Evolutionary conservation across 2,113 vertebrate species (phyloP), one percentile per base, ranked within the genome.

Genomic region (Himantopus leucocephalus): DNA sequence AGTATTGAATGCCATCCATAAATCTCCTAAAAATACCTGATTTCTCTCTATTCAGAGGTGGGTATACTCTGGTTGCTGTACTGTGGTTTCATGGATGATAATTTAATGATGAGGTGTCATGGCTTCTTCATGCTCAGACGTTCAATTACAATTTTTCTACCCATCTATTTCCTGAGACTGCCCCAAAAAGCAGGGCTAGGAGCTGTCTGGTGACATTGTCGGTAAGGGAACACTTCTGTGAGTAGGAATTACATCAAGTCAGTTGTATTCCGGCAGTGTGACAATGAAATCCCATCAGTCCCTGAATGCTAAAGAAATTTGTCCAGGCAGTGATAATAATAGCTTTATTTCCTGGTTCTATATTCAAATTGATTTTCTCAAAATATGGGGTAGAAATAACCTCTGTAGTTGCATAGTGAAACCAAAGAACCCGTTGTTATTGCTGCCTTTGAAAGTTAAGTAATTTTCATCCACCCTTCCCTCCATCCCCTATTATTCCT

Each of bases 301-400:
- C 52, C 43, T 12, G 34, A 64, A 84, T 58, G 68, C 85, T 92
- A 60, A 93, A 96, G 83, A 86, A 84, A 92, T 91, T 60, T 85
- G 35, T 87, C 70, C 64, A 53, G 70, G 52, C 56, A 64, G 39
- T 84, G 76, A 66, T 78, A 72, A 63, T 67, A 88, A 71, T 72
- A 80, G 34, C 62, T 95, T 85, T 81, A 63, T 81, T 88, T 87
- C 76, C 70, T 89, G 48, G 7, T 74, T 74, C 53, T 76, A 0
- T 20, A 59, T 78, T 94, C 37, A 16, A 2, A 1, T 39, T 17
- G 9, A 21, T 67, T 74, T 77, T 14, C 60, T 53, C 73, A 70
- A 64, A 94, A 70, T 58, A 30, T 1, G 37, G n/a, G 50, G 32
- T n/a, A 85, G 50, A 89, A 89, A 52, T 68, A 2, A 55, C 63